These are phyloP conservation scores for Dolichomitus sp. DNA, from an alignment of 2,888 invertebrate genomes.

Conservation along the genomic window DNA sequence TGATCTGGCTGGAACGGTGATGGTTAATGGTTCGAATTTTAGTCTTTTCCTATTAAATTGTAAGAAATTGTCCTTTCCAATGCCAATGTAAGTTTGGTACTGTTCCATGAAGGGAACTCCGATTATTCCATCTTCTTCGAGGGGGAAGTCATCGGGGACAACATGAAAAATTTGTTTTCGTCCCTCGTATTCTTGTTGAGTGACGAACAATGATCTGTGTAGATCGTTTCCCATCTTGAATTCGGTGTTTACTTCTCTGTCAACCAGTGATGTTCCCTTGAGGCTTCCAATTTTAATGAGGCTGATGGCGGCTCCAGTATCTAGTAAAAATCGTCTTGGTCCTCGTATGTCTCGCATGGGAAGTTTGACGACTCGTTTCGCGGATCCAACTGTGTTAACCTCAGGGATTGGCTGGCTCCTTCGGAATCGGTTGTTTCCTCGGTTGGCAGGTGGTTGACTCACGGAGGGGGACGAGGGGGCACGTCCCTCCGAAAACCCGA, in stretches of 20 bases:
- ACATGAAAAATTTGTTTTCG: too few species aligned
- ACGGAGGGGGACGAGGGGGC: neutral
- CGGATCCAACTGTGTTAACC: slow-evolving; percentile 15
- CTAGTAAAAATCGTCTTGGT: slow-evolving; percentile 17
- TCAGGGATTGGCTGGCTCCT: neutral
- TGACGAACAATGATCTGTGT: neutral
- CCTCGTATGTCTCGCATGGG: neutral
- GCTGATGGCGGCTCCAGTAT: neutral
- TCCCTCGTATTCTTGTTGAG: neutral
- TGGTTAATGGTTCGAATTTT: neutral
- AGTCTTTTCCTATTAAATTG: neutral
- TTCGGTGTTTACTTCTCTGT: neutral
- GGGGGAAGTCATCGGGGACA: neutral
- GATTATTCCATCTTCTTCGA: too few species aligned
- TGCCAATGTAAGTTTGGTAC: neutral
- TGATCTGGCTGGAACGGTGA: slow-evolving; percentile 9
- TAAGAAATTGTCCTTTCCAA: neutral
- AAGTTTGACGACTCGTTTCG: slow-evolving; percentile 24
- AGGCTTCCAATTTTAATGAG: neutral
- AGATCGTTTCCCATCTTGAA: neutral
- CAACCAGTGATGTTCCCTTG: neutral
- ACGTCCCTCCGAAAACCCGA: slow-evolving; percentile 18
- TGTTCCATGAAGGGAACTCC: too few species aligned
- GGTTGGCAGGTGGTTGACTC: slow-evolving; percentile 5
- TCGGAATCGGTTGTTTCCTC: neutral